These are phyloP conservation scores for Otolemur crassicaudatus DNA, from an alignment of 2,797 vertebrate species.

Conservation along the genomic window DNA sequence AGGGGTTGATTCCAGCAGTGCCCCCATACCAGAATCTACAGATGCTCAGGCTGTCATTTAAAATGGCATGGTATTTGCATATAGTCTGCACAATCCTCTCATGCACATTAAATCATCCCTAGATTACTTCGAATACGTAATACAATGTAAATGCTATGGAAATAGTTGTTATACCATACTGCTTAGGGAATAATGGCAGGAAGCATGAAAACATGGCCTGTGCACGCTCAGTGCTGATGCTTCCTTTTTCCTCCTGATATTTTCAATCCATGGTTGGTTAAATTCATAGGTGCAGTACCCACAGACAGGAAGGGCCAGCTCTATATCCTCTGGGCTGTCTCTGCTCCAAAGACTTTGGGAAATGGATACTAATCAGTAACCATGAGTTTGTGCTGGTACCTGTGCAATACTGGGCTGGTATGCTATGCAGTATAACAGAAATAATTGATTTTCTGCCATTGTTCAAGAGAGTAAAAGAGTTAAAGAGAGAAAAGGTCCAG, in stretches of 20 bases:
- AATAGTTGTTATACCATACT: background rate
- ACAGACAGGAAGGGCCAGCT: background rate
- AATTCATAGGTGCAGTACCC: background rate
- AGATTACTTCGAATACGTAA: background rate
- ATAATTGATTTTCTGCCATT: background rate
- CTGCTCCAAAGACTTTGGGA: background rate
- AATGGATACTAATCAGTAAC: background rate
- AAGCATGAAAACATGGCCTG: background rate
- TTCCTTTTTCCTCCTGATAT: background rate
- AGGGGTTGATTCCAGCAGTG: background rate
- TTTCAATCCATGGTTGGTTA: background rate
- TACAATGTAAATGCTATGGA: background rate
- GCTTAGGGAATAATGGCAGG: background rate
- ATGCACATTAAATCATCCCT: background rate
- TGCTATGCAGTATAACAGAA: background rate
- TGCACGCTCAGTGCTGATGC: background rate
- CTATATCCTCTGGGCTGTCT: background rate
- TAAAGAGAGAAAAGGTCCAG: background rate
- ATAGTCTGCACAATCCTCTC: background rate
- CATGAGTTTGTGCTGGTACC: background rate
- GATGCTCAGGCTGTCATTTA: background rate
- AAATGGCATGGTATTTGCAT: background rate
- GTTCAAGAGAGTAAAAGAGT: background rate
- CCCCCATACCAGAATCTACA: background rate
- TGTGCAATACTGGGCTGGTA: background rate